phyloP scores from a whole-genome alignment of 2,888 invertebrate species.

The Eulithis testata region DNA sequence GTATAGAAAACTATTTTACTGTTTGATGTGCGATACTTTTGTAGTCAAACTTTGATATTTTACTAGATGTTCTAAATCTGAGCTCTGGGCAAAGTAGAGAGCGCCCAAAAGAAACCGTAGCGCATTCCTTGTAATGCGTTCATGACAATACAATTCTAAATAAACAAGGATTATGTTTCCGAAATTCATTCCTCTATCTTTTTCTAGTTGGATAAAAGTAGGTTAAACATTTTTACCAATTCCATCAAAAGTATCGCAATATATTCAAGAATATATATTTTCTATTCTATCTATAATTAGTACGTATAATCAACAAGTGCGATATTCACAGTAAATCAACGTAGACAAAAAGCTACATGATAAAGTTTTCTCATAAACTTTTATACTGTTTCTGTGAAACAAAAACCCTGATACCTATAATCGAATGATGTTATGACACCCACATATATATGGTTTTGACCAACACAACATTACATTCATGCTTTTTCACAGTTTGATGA shows the following conservation, averaged over 20 bases:
- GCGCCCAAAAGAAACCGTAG: too few relatives aligned
- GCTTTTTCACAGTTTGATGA: constrained; percentile 63
- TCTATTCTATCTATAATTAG: constrained; percentile 10
- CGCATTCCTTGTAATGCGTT: too few relatives aligned
- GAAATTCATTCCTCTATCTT: too few relatives aligned
- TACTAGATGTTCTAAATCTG: too few relatives aligned
- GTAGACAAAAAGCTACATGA: constrained; percentile 29
- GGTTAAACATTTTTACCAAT: too few relatives aligned
- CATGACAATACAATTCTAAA: too few relatives aligned
- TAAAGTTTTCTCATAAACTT: constrained; percentile 36
- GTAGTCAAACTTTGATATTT: neutral
- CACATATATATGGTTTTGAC: constrained; percentile 60
- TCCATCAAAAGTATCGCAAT: constrained; percentile 9
- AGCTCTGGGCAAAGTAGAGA: too few relatives aligned
- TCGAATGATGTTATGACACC: constrained; percentile 27
- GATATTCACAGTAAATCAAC: constrained; percentile 27
- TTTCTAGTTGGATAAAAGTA: too few relatives aligned
- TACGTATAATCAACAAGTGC: constrained; percentile 25
- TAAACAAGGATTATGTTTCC: too few relatives aligned
- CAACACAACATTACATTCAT: constrained; percentile 74
- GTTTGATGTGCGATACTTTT: constrained; percentile 16
- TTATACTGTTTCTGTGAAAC: constrained; percentile 26
- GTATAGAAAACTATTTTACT: constrained; percentile 15
- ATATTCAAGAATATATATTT: neutral
- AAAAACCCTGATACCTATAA: constrained; percentile 22